Conservation (phyloP, 1,140 invertebrate species). For the Panonychus citri region DNA sequence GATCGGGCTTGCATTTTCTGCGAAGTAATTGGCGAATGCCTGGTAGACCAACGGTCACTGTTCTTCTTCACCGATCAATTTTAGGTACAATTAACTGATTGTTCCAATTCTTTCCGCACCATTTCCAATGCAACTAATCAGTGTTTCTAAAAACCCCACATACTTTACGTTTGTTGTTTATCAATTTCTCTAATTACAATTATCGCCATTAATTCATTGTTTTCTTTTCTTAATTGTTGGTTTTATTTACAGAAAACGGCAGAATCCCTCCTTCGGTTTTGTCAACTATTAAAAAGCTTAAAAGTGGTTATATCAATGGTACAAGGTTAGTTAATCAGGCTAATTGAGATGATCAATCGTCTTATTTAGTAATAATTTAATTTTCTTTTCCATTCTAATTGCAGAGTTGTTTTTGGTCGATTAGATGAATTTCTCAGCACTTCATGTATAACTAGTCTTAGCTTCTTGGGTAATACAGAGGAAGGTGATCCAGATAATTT, state of each 20-base stretch:
- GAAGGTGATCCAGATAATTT: conserved; percentile 62
- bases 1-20: conserved; percentile 65
- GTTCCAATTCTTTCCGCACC: too few relatives aligned
- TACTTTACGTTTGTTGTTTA: too few relatives aligned
- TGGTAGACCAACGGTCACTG: conserved; percentile 61
- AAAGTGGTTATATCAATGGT: conserved; percentile 94
- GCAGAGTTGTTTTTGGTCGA: conserved; percentile 55
- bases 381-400: conserved; percentile 21
- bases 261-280: conserved; percentile 78
- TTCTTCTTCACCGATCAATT: conserved; percentile 24
- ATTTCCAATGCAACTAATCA: too few relatives aligned
- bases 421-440: conserved; percentile 79
- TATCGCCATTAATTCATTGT: neutral
- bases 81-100: conserved; percentile 15
- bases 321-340: conserved; percentile 38
- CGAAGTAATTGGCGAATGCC: conserved; percentile 72
- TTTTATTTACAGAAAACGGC: conserved; percentile 84
- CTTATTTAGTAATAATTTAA: neutral
- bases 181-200: conserved; percentile 14
- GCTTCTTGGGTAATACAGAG: conserved; percentile 73
- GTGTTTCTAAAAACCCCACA: too few relatives aligned
- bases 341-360: neutral
- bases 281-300: conserved; percentile 91
- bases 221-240: neutral
- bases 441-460: conserved; percentile 82